phyloP scores from a whole-genome alignment of 1,140 invertebrate genomes.

The Musca vetustissima region DNA sequence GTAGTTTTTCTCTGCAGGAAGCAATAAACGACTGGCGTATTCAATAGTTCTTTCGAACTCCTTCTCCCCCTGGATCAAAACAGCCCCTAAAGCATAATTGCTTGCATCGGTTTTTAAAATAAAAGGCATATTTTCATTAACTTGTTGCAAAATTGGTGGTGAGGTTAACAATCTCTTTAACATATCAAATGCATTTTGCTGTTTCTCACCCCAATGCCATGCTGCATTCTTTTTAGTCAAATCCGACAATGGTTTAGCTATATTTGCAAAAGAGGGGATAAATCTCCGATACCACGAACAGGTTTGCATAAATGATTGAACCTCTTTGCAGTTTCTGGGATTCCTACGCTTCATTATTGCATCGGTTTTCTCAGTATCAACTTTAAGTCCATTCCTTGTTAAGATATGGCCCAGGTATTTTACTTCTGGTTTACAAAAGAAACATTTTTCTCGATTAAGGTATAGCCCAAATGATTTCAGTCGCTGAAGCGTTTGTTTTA shows the following conservation, averaged over 20 bases:
- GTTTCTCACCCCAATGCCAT: slow-evolving; percentile 37
- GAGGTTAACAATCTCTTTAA: slow-evolving; percentile 32
- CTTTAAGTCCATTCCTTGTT: slow-evolving; percentile 3
- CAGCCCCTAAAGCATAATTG: slow-evolving; percentile 40
- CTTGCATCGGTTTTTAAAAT: slow-evolving; percentile 39
- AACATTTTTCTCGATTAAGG: not conserved
- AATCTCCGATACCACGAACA: slow-evolving; percentile 54
- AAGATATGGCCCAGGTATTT: slow-evolving; percentile 21
- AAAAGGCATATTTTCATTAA: slow-evolving; percentile 28
- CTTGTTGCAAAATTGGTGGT: slow-evolving; percentile 34
- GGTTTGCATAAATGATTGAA: slow-evolving; percentile 41
- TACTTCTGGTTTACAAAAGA: slow-evolving; percentile 6
- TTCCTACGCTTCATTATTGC: not conserved
- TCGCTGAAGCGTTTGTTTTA: not conserved
- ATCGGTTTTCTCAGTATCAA: slow-evolving; percentile 13
- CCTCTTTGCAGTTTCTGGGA: slow-evolving; percentile 31
- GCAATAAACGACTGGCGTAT: slow-evolving; percentile 54
- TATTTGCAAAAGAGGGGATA: slow-evolving; percentile 44
- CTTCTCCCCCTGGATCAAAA: slow-evolving; percentile 35
- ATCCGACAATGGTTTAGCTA: slow-evolving; percentile 47
- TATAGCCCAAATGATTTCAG: not conserved
- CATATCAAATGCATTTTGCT: slow-evolving; percentile 35
- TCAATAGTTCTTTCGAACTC: slow-evolving; percentile 33
- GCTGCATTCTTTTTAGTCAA: slow-evolving; percentile 43
- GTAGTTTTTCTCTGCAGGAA: slow-evolving; percentile 52